These are phyloP conservation scores for Temnothorax rugatulus DNA, from an alignment of 2,888 invertebrate species.

Conservation along the genomic window DNA sequence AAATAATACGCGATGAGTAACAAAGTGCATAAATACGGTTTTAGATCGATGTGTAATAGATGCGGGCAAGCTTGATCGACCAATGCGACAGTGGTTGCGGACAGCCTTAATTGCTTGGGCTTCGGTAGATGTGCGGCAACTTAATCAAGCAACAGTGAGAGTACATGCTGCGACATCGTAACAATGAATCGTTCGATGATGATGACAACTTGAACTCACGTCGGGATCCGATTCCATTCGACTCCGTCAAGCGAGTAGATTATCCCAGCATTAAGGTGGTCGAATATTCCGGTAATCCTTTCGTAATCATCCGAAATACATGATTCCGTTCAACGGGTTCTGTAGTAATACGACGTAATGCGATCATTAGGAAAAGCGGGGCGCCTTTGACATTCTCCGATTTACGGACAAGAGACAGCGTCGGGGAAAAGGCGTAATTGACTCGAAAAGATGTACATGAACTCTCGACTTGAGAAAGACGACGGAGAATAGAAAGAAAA, in stretches of 20 bases:
- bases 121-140: slow-evolving; percentile 34
- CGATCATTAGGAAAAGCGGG: slow-evolving; percentile 39
- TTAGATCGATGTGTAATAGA: slow-evolving; percentile 39
- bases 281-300: slow-evolving; percentile 46
- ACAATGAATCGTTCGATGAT: slow-evolving; percentile 31
- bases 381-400: slow-evolving; percentile 43
- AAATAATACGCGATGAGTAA: slow-evolving; percentile 32
- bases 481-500: slow-evolving; percentile 36
- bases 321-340: slow-evolving; percentile 27
- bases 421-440: slow-evolving; percentile 60
- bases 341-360: slow-evolving; percentile 49
- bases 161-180: slow-evolving; percentile 38
- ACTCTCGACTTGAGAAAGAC: slow-evolving; percentile 30
- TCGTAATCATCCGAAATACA: slow-evolving; percentile 43
- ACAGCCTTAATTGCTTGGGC: slow-evolving; percentile 51
- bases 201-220: slow-evolving; percentile 33
- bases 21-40: neutral
- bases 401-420: slow-evolving; percentile 42
- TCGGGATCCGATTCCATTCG: slow-evolving; percentile 29
- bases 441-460: slow-evolving; percentile 65
- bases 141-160: slow-evolving; percentile 55
- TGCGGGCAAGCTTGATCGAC: slow-evolving; percentile 53
- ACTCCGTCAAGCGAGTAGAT: slow-evolving; percentile 27
- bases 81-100: slow-evolving; percentile 42
- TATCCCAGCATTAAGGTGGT: slow-evolving; percentile 6